Percentiles rank a stretch among this genome's conserved stretches.
Conservation (phyloP, 2,113 vertebrate genomes). For the Anhinga anhinga region DNA sequence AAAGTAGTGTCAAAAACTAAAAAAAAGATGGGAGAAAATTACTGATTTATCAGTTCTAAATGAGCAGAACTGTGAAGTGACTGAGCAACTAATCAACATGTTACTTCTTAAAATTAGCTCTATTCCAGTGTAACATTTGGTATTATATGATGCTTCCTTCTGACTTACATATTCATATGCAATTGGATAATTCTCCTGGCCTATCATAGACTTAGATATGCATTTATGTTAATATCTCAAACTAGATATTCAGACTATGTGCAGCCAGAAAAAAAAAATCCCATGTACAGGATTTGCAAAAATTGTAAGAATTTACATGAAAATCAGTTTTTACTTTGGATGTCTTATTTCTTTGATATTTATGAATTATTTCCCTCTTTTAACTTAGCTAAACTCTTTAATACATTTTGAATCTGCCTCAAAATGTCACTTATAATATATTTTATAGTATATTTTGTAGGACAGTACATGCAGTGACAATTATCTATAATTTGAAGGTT, state of each 20-base stretch:
- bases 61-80: background rate
- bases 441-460: background rate
- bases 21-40: background rate
- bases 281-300: rapidly evolving
- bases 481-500: background rate
- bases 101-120: background rate
- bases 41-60: background rate
- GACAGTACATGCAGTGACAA: background rate
- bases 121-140: background rate
- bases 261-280: background rate
- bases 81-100: background rate
- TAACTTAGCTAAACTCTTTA: background rate
- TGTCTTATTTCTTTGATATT: background rate
- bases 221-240: background rate
- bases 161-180: background rate
- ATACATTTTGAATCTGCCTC: background rate
- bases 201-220: background rate
- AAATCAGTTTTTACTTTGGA: background rate
- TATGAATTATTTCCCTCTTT: background rate
- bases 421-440: background rate
- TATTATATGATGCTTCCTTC: background rate
- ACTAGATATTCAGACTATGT: background rate
- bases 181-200: background rate
- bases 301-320: background rate
- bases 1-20: background rate